These are phyloP conservation scores for Tragelaphus eurycerus DNA, from an alignment of 2,797 vertebrate genomes.

Conservation along the genomic window DNA sequence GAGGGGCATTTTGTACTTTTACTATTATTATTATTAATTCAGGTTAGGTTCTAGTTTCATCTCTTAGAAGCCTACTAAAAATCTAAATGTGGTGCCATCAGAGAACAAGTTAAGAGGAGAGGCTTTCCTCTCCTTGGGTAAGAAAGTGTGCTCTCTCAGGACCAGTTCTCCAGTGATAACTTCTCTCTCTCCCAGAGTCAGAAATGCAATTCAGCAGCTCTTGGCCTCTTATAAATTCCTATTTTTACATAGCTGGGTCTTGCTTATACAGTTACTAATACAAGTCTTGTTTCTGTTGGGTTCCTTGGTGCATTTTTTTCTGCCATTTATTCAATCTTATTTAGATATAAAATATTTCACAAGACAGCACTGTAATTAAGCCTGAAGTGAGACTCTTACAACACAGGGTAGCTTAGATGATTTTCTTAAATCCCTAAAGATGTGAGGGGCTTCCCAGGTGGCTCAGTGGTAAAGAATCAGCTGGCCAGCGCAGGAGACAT, in stretches of 20 bases:
- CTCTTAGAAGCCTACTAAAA: not conserved
- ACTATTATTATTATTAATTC: not conserved
- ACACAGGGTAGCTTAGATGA: not conserved
- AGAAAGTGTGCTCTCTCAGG: not conserved
- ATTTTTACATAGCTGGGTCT: not conserved
- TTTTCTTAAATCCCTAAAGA: not conserved
- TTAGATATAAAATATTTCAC: conserved; percentile 24
- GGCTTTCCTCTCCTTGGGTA: not conserved
- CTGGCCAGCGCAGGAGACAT: not conserved
- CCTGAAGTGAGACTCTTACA: not conserved
- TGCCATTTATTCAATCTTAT: not conserved
- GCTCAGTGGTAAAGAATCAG: not conserved
- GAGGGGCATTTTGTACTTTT: not conserved
- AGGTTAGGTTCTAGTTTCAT: not conserved
- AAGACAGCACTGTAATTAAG: not conserved
- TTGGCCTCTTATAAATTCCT: not conserved
- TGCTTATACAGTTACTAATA: not conserved
- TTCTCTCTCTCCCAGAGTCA: not conserved
- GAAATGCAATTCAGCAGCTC: not conserved
- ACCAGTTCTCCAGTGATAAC: not conserved
- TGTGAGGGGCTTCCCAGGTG: not conserved
- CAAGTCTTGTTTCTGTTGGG: not conserved
- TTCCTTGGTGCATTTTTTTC: not conserved
- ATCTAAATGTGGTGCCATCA: not conserved
- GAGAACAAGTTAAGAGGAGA: not conserved